These are phyloP conservation scores for Melieria picta DNA, from an alignment of 2,888 invertebrate species.

Conservation along the genomic window DNA sequence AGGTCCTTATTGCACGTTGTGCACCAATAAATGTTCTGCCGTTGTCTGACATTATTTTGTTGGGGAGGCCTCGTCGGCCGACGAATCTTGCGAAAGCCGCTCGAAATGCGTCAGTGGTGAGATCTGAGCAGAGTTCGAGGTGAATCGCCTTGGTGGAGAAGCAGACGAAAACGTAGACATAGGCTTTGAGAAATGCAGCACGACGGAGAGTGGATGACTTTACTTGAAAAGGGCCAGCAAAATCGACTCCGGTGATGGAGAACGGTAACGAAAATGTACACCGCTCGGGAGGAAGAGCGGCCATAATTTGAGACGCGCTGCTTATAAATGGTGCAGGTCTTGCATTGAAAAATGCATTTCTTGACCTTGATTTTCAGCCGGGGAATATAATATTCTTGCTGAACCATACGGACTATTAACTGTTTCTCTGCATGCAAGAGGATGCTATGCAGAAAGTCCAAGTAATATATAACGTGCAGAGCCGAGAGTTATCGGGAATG, in stretches of 20 bases:
- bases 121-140: constrained; percentile 28
- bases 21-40: constrained; percentile 31
- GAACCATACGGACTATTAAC: too few species aligned
- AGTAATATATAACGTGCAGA: too few species aligned
- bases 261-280: constrained; percentile 27
- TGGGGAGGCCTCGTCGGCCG: constrained; percentile 33
- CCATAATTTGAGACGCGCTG: constrained; percentile 29
- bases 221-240: constrained; percentile 36
- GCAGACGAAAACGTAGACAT: constrained; percentile 31
- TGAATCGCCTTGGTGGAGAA: constrained; percentile 32
- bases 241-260: constrained; percentile 32
- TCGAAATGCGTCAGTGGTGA: constrained; percentile 24
- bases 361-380: too few species aligned
- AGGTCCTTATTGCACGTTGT: constrained; percentile 11
- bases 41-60: constrained; percentile 32
- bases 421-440: too few species aligned
- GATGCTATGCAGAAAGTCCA: too few species aligned
- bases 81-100: constrained; percentile 33
- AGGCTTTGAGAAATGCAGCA: constrained; percentile 28
- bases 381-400: too few species aligned
- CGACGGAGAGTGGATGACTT: constrained; percentile 24
- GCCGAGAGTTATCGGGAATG: too few species aligned
- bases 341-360: too few species aligned
- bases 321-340: too few species aligned
- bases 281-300: constrained; percentile 33